Evolutionary conservation across 2,113 vertebrate species (phyloP).

Genomic region (Rhizomys pruinosus): DNA sequence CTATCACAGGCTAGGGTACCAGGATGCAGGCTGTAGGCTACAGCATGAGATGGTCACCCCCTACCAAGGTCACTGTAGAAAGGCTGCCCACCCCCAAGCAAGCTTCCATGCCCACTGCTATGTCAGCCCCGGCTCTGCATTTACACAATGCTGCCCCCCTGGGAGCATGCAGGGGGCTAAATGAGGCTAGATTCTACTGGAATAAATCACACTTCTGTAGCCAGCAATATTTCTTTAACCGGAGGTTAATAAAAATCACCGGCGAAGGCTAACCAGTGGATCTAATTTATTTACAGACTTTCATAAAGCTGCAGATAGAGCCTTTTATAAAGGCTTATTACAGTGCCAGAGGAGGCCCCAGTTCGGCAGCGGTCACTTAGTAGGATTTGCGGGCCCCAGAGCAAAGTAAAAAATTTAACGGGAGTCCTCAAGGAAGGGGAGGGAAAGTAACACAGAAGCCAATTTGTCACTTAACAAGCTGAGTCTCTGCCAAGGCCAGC

Average conservation of each 20-base stretch:
- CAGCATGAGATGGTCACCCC: too few species aligned
- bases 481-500: not conserved
- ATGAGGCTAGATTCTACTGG: not conserved
- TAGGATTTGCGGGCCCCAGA: not conserved
- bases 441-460: not conserved
- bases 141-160: accelerated
- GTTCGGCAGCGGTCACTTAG: not conserved
- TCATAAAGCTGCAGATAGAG: slow-evolving; percentile 43
- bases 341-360: not conserved
- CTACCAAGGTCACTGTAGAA: not conserved
- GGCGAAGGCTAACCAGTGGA: slow-evolving; percentile 57
- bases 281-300: slow-evolving; percentile 69
- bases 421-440: not conserved
- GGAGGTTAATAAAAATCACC: slow-evolving; percentile 60
- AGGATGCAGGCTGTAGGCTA: not conserved
- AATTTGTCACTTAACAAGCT: not conserved
- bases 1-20: not conserved
- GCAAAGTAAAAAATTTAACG: slow-evolving; percentile 26
- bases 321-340: slow-evolving; percentile 47
- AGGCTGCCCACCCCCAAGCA: not conserved
- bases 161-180: not conserved
- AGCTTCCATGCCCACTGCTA: not conserved
- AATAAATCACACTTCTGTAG: slow-evolving; percentile 43
- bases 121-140: not conserved
- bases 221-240: slow-evolving; percentile 65